Base-by-base conservation (phyloP, 2,888 invertebrate genomes). In the Euzetes globulus region DNA sequence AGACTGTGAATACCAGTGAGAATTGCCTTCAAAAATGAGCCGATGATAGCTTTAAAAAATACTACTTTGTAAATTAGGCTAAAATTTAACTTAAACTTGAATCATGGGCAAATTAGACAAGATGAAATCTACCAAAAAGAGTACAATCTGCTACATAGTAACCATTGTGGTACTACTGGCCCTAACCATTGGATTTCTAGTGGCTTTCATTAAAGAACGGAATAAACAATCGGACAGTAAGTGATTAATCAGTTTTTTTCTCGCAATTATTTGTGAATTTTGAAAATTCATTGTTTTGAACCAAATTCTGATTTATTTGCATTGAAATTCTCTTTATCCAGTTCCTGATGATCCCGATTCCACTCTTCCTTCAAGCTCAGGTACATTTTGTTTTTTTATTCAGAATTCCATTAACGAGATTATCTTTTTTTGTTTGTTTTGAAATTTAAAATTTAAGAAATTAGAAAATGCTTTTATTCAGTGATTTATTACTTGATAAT, bases 171-270 rank as follows among this genome's bases (percentile, higher is more conserved):
- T 72, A 52, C 29, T 72, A 17, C 15, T 25, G 15, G 55, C 52
- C 13, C 58, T 72, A 15, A 37, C 25, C 33, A 55, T 72, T 22
- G 58, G 72, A 33, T 72, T 72, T 58, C 55, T 72, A 7, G 72
- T 22, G 11, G 58, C 58, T 33, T 72, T 58, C 22, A 37, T 72
- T 55, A 29, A n/a, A 0, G 72, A 72, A 72, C 17, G 37, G 37
- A 72, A 72, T 52, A 72, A 68, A 45, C 27, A 11, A 1, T 19
- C 37, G 9, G 47, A 70, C 25, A 22, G 58, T 72, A 65, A 17
- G 63, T 22, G 33, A 37, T 37, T 7, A n/a, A 65, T 15, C 33
- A 29, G 41, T 41, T 9, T 41, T 41, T 41, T 33, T 33, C n/a
- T n/a, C n/a, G 33, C 33, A 33, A 33, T 33, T 33, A 33, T 6